phyloP scores from a whole-genome alignment of 2,113 vertebrate species.

The Gavialis gangeticus region DNA sequence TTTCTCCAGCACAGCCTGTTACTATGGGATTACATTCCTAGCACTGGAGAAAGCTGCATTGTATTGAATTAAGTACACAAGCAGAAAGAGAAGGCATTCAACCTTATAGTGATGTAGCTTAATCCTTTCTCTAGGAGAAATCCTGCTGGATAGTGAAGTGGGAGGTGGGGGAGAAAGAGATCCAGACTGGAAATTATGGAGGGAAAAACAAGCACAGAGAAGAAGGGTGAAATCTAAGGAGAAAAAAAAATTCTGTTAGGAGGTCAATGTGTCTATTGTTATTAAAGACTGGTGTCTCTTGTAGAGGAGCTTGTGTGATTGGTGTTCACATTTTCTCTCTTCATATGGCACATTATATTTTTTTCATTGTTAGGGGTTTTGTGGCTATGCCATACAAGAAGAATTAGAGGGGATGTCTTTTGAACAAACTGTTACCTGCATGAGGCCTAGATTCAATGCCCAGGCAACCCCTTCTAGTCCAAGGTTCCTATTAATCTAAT shows the following conservation, averaged over 20 bases:
- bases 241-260: neutral
- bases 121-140: neutral
- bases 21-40: neutral
- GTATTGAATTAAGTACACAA: accelerated
- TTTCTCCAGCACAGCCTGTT: neutral
- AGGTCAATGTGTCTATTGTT: neutral
- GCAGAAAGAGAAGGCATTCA: neutral
- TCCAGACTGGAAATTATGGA: neutral
- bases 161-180: neutral
- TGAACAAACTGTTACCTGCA: no score
- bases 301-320: no score
- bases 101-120: neutral
- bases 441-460: no score
- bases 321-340: no score
- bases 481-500: neutral
- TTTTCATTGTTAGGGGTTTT: no score
- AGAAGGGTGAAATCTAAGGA: neutral
- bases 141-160: neutral
- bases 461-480: no score
- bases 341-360: no score
- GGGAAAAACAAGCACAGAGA: neutral
- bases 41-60: neutral
- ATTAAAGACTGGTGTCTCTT: neutral
- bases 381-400: no score
- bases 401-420: no score